These are phyloP conservation scores for Sminthurides bifidus DNA, from an alignment of 1,140 invertebrate species.

Conservation along the genomic window DNA sequence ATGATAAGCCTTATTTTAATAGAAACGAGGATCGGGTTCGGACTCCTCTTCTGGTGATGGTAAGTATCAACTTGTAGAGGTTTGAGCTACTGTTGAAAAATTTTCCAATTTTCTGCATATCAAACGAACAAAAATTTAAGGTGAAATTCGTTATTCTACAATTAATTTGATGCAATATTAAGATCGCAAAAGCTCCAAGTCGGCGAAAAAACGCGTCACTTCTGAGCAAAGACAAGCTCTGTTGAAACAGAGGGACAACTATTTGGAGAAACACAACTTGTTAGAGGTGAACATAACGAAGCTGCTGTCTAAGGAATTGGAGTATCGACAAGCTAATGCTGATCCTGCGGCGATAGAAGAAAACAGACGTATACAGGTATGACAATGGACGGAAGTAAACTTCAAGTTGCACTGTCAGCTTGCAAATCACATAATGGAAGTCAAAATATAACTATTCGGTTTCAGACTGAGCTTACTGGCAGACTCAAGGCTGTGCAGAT, in stretches of 20 bases:
- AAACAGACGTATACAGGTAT: conserved; percentile 26
- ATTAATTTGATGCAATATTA: too few species aligned
- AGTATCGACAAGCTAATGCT: conserved; percentile 8
- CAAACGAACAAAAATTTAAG: too few species aligned
- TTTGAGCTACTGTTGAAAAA: background rate
- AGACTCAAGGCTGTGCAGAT: conserved; percentile 25
- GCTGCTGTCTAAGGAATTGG: conserved; percentile 16
- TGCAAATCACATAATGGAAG: too few species aligned
- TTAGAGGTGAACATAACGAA: conserved; percentile 16
- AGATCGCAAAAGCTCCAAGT: too few species aligned
- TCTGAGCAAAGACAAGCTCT: conserved; percentile 16
- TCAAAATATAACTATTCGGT: conserved; percentile 3
- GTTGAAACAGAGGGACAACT: conserved; percentile 10
- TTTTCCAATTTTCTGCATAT: too few species aligned
- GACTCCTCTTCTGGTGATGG: conserved; percentile 24
- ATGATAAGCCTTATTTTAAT: background rate
- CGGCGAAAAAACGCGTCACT: too few species aligned
- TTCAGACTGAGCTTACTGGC: conserved; percentile 22
- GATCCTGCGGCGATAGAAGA: conserved; percentile 19
- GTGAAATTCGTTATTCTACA: too few species aligned
- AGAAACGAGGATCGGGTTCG: conserved; percentile 5
- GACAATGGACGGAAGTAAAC: background rate
- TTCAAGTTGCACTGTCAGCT: too few species aligned
- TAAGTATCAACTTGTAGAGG: background rate
- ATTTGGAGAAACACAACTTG: conserved; percentile 16